Evolutionary conservation across 2,113 vertebrate genomes (phyloP).

Genomic region (Alexandromys fortis): DNA sequence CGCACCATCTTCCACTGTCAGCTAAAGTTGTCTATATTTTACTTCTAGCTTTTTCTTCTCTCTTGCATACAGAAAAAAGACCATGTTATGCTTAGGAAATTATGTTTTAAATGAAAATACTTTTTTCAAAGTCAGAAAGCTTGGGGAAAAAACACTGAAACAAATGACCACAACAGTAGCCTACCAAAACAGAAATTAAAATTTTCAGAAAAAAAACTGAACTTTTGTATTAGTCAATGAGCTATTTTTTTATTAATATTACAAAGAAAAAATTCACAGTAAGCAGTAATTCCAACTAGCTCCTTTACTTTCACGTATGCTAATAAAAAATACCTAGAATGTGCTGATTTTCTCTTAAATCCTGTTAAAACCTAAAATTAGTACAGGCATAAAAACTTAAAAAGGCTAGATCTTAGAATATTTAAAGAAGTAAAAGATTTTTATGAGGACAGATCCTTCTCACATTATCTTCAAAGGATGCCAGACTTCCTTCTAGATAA

Average conservation of each 20-base stretch:
- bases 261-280: background rate
- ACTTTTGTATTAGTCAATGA: background rate
- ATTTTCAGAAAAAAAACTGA: background rate
- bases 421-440: slow-evolving; percentile 31
- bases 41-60: slow-evolving; percentile 27
- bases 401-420: background rate
- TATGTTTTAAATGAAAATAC: slow-evolving; percentile 10
- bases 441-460: background rate
- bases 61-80: background rate
- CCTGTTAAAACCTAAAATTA: slow-evolving; percentile 42
- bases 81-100: background rate
- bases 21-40: background rate
- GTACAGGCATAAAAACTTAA: background rate
- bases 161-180: background rate
- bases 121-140: background rate
- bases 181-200: slow-evolving; percentile 34
- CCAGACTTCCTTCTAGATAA: slow-evolving; percentile 8
- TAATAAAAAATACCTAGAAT: slow-evolving; percentile 23
- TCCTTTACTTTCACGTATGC: slow-evolving; percentile 50
- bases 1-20: slow-evolving; percentile 1
- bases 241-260: background rate
- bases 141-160: slow-evolving; percentile 23
- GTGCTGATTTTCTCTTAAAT: background rate
- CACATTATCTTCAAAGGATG: slow-evolving; percentile 53
- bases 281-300: background rate